Evolutionary conservation across 2,888 invertebrate genomes (phyloP), one percentile per base, ranked within the genome.

Genomic region (Lithophane socia): DNA sequence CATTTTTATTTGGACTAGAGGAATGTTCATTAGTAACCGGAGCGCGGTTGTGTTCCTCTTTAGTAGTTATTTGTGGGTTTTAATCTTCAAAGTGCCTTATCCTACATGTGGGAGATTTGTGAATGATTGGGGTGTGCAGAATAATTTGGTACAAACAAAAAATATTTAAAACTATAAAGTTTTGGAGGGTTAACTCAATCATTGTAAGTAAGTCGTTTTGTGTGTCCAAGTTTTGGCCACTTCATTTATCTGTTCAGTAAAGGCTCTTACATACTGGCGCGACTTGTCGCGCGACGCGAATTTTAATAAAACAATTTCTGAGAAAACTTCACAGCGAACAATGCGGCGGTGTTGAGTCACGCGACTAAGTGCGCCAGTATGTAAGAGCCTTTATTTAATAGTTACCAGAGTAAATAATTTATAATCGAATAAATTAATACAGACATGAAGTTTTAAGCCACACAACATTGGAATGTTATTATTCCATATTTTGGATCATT

Each of bases 11-110:
- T 80, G 66, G 67, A 70, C 75, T 77, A 83, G 68, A 85, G 74
- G 71, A 75, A 72, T 74, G 80, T 85, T 88, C 87, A 88, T 87
- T 86, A 87, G 85, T 86, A 87, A 66, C 37, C 85, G 52, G 75
- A 16, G 69, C 67, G 67, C 73, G 70, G 61, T n/a, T 68, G 21
- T 85, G 72, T 75, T 64, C 63, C 66, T 74, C 70, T 82, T 60
- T 82, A 76, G 80, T 80, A 79, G 72, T 82, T 79, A 85, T 88
- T 82, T 81, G 73, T 79, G 76, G 85, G 80, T 80, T 87, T 86
- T 87, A 86, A 87, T 86, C 82, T 87, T 29, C 77, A 76, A 86
- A 88, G 85, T 88, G 87, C 75, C 56, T 47, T 64, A 63, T 52
- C 10, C 71, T 79, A 73, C 58, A 66, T n/a, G 3, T 63, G 29